Base-by-base conservation (phyloP, 2,113 vertebrate genomes). In the Siniperca chuatsi region DNA sequence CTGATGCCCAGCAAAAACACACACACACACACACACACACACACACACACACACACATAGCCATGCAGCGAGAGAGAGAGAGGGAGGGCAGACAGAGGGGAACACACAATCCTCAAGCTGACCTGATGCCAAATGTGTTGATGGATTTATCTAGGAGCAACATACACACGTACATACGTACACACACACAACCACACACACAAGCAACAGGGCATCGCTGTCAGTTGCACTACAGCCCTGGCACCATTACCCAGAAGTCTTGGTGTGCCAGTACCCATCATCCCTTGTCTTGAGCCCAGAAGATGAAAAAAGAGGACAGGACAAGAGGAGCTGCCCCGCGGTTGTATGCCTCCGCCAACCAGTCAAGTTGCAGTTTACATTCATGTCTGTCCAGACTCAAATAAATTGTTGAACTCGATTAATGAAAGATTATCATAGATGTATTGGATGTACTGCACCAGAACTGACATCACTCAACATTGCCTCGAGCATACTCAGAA, bases 121-220 rank as follows among this genome's bases (percentile, higher is more conserved):
- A 84, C 73, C 73, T 55, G 25, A 60, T 69, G 87, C 83, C 68
- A 86, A 86, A 80, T 78, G 58, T 86, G 78, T 75, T 81, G 85
- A 84, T 82, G 78, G 81, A 81, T 75, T 88, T 58, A 74, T 80
- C 61, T 23, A 67, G 55, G 44, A 76, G 70, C 65, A 21, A 79
- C 35, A 57, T 21, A 52, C 78, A 69, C 44, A 61, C 58, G 40
- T 1, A 62, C 44, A 57, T 10, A 2, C 1, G 21, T 11, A 74
- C 13, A 84, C 64, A 72, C 1, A 20, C 35, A 55, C 37, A 25
- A 21, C 60, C 55, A 66, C 6, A 75, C 54, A 73, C 23, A 55
- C 1, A 12, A 8, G 8, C 1, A 8, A 20, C 4, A 67, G n/a
- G 58, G 46, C 79, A 60, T 52, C 11, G 35, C 54, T 70, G 79